Conservation (phyloP, 2,888 invertebrate genomes). For the Harmothoe impar region DNA sequence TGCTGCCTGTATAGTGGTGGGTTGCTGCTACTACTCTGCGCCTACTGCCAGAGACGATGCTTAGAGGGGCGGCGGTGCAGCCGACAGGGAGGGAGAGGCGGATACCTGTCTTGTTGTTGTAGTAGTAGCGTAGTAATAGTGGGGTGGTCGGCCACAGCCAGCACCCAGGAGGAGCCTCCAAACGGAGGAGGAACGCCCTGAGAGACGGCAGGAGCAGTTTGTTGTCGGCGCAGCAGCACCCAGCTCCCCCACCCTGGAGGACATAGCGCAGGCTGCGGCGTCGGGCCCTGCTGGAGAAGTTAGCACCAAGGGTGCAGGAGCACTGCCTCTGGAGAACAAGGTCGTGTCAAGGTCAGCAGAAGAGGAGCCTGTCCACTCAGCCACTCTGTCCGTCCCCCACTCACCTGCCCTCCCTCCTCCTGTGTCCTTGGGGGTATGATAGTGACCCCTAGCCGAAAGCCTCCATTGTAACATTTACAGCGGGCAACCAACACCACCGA, state of each 20-base stretch:
- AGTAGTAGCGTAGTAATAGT: background rate
- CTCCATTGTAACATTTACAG: too few species aligned
- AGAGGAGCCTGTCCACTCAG: background rate
- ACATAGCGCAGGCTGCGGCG: too few species aligned
- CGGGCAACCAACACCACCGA: too few species aligned
- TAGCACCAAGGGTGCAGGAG: slow-evolving; percentile 1
- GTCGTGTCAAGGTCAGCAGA: background rate
- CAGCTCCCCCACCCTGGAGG: too few species aligned
- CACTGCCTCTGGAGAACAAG: background rate
- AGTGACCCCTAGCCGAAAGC: too few species aligned
- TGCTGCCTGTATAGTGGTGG: background rate
- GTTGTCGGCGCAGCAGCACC: slow-evolving; percentile 12
- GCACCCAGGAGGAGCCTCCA: background rate
- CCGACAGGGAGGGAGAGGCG: background rate
- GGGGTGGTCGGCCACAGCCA: background rate
- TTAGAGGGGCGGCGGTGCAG: background rate
- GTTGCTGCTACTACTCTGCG: background rate
- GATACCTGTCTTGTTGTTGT: slow-evolving; percentile 27
- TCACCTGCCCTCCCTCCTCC: background rate
- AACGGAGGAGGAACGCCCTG: background rate
- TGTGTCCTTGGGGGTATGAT: too few species aligned
- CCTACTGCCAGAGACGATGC: background rate
- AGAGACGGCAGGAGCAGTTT: background rate
- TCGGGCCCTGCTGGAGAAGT: background rate
- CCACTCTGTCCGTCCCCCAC: background rate